A percentile compares a stretch with the other conserved stretches of the same genome.
Evolutionary conservation across 2,888 invertebrate species (phyloP).

Genomic region (Tupiocoris notatus): DNA sequence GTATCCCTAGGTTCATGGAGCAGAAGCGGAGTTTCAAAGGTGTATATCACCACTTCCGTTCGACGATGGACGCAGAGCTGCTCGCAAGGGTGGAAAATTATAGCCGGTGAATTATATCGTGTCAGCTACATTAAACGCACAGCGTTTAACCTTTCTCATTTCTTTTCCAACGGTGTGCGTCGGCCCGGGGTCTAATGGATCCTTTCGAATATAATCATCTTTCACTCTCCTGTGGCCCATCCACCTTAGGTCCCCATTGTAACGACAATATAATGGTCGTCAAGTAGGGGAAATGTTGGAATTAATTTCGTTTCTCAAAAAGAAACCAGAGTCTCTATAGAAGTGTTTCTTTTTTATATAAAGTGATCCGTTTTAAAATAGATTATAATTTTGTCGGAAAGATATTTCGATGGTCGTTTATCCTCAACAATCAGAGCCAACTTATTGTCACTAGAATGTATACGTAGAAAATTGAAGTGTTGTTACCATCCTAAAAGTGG

Average conservation of each 20-base stretch:
- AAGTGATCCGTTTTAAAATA: too few species aligned
- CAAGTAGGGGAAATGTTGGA: constrained; percentile 25
- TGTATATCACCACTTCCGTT: constrained; percentile 42
- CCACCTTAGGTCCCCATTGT: not conserved
- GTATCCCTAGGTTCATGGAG: not conserved
- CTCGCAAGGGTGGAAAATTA: constrained; percentile 36
- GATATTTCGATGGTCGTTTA: too few species aligned
- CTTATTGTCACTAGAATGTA: too few species aligned
- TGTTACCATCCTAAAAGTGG: too few species aligned
- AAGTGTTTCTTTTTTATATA: too few species aligned
- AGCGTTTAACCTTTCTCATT: constrained; percentile 30
- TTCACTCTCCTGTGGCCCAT: not conserved
- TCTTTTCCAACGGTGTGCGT: not conserved
- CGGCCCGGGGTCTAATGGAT: constrained; percentile 25
- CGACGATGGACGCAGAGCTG: constrained; percentile 10
- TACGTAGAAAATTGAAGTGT: too few species aligned
- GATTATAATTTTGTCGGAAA: too few species aligned
- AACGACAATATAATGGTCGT: constrained; percentile 37
- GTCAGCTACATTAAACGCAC: constrained; percentile 41
- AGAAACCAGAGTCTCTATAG: not conserved
- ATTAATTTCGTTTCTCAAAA: constrained; percentile 19
- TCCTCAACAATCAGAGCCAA: too few species aligned
- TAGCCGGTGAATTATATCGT: constrained; percentile 41
- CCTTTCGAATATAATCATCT: constrained; percentile 39
- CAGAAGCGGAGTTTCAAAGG: constrained; percentile 9